Conservation (phyloP, 2,888 invertebrate genomes). For the Meloe dianella region DNA sequence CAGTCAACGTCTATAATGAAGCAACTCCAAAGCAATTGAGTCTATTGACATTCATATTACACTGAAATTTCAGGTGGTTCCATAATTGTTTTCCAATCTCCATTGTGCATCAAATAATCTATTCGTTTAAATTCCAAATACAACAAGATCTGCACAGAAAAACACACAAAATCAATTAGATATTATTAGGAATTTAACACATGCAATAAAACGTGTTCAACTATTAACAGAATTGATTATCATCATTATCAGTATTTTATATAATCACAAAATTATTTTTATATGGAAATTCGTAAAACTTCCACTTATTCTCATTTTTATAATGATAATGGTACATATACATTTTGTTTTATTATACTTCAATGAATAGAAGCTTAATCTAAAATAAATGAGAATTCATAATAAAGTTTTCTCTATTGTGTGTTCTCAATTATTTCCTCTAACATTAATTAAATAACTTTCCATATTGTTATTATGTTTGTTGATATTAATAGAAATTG, state of each 20-base stretch:
- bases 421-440: not conserved
- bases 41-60: not conserved
- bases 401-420: not conserved
- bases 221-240: not conserved
- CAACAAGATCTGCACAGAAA: too few relatives aligned
- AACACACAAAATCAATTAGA: not conserved
- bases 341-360: not conserved
- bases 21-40: not conserved
- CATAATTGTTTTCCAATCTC: too few relatives aligned
- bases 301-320: not conserved
- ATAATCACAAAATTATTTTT: not conserved
- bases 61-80: not conserved
- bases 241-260: not conserved
- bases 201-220: not conserved
- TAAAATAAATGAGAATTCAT: not conserved
- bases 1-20: not conserved
- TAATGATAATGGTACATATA: not conserved
- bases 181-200: not conserved
- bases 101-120: too few relatives aligned
- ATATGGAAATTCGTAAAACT: not conserved
- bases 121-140: too few relatives aligned
- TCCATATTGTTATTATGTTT: not conserved
- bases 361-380: not conserved
- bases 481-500: not conserved
- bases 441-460: too few relatives aligned